A percentile compares a stretch with the other conserved stretches of the same genome.
These are phyloP conservation scores for Antheraea mylitta DNA, from an alignment of 1,140 invertebrate genomes.

Conservation along the genomic window DNA sequence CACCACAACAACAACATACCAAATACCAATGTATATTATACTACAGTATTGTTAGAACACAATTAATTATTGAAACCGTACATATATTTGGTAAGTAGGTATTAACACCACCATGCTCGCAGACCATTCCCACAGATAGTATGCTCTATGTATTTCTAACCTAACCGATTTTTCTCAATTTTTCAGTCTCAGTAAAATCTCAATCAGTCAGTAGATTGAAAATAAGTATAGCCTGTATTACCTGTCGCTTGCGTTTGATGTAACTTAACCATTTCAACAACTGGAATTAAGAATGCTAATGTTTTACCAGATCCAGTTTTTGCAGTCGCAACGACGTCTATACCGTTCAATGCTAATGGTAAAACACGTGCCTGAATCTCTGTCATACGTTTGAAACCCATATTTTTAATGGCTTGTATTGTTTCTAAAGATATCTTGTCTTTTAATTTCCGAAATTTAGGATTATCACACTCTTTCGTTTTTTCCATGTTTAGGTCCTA, in stretches of 20 bases:
- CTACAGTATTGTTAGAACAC: too few relatives aligned
- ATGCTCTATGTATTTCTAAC: too few relatives aligned
- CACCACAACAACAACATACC: too few relatives aligned
- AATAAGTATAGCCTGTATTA: neutral
- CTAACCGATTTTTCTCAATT: too few relatives aligned
- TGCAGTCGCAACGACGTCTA: constrained; percentile 95
- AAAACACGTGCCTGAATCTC: constrained; percentile 93
- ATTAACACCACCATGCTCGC: too few relatives aligned
- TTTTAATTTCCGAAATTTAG: constrained; percentile 38
- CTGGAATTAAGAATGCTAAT: constrained; percentile 92
- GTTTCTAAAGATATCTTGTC: constrained; percentile 43
- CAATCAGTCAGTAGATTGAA: too few relatives aligned
- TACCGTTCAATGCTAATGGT: constrained; percentile 86
- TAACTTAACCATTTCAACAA: constrained; percentile 86
- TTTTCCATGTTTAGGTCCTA: neutral
- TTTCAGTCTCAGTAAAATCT: too few relatives aligned
- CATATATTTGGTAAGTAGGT: too few relatives aligned
- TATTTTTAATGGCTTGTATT: constrained; percentile 45
- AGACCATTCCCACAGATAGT: too few relatives aligned
- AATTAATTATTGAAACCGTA: too few relatives aligned
- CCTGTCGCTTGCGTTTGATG: constrained; percentile 81
- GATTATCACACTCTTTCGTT: constrained; percentile 6
- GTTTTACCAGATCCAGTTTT: constrained; percentile 90
- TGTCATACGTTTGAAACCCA: constrained; percentile 86
- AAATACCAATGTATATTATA: too few relatives aligned